Conservation (phyloP, 92 coral and sea anemone genomes). For the Actinernus sp. region DNA sequence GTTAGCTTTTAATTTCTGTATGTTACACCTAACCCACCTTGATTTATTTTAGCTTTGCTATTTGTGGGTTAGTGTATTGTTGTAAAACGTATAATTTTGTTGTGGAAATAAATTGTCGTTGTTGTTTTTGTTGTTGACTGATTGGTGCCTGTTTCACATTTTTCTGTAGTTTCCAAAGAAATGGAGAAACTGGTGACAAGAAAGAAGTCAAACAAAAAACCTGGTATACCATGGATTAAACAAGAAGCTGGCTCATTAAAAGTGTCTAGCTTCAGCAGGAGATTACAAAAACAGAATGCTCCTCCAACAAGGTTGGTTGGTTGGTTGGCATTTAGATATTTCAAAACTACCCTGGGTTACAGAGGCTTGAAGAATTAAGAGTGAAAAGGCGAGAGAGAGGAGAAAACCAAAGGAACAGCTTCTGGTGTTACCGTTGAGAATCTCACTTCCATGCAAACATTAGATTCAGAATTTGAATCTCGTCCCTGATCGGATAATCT, state of each 20-base stretch:
- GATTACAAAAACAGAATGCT: conserved; percentile 67
- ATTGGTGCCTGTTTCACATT: not conserved
- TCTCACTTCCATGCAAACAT: too few relatives aligned
- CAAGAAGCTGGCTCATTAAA: conserved; percentile 53
- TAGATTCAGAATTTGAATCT: too few relatives aligned
- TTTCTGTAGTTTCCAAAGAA: conserved; percentile 65
- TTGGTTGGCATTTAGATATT: not conserved
- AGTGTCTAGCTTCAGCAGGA: conserved; percentile 54
- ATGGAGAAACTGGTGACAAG: conserved; percentile 74
- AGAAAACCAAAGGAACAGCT: too few relatives aligned
- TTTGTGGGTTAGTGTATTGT: too few relatives aligned
- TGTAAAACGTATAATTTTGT: too few relatives aligned
- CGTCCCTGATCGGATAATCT: too few relatives aligned
- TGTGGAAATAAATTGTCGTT: too few relatives aligned
- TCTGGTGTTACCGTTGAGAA: too few relatives aligned
- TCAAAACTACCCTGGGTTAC: not conserved
- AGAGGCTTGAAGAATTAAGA: too few relatives aligned
- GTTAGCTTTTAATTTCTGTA: too few relatives aligned
- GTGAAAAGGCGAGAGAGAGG: too few relatives aligned
- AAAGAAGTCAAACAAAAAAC: conserved; percentile 48
- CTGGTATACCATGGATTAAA: conserved; percentile 56
- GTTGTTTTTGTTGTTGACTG: not conserved
- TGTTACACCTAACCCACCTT: too few relatives aligned
- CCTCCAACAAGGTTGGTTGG: conserved; percentile 66
- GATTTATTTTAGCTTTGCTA: not conserved